Evolutionary conservation across 2,888 invertebrate species (phyloP), one percentile per base, ranked within the genome.

Genomic region (Leptothorax acervorum): DNA sequence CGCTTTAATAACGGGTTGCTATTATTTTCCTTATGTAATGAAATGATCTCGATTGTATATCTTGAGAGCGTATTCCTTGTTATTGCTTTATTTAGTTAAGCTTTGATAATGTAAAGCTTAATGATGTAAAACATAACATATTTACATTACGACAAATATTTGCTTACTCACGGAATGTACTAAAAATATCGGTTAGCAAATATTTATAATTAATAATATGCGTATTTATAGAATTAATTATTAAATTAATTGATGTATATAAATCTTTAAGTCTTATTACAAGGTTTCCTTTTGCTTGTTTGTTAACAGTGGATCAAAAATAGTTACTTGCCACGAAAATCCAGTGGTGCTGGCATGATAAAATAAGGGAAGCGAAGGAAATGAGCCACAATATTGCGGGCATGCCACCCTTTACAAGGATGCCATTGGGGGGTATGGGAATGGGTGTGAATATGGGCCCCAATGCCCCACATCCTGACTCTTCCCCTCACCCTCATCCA

Each of bases 361-460:
- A 94, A 93, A 93, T 94, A 93, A 92, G 91, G 93, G 91, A 92
- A 92, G 89, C 87, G 92, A 92, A 92, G 94, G 94, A 94, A 94
- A 97, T 97, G 97, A 97, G 97, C 97, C 97, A 97, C 95, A 97
- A 97, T 95, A 96, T 97, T 96, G 96, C 96, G 95, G 97, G 97
- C 96, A 97, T 97, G 97, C 97, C 97, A 95, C 96, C 97, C 94
- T 97, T 97, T 95, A 94, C 95, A 89, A 96, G 97, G 96, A 96
- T 97, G 96, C 97, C 97, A 94, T 97, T 97, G 95, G 97, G 96
- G 89, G 96, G 96, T 91, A 95, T 97, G 93, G 97, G 97, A 92
- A 94, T 94, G 94, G 94, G 94, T 91, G 94, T 93, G 91, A 95
- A 93, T 87, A 95, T 94, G 94, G 95, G 94, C 91, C 95, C 93